Percentiles rank a stretch among this genome's conserved stretches.
phyloP scores from a whole-genome alignment of 2,113 vertebrate species.

The Poecilia latipinna region DNA sequence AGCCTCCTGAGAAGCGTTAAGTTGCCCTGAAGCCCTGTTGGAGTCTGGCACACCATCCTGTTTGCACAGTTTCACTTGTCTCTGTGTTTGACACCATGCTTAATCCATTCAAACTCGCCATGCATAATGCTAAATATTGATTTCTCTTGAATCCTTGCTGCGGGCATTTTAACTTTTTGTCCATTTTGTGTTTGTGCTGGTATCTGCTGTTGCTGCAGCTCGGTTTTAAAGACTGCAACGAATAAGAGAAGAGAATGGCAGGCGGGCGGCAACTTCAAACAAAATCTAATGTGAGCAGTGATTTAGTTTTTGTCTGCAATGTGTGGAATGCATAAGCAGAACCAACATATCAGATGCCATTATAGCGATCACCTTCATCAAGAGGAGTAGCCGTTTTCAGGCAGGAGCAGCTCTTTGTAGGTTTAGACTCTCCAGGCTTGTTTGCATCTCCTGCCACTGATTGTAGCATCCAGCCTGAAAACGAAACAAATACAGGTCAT shows the following conservation, averaged over 20 bases:
- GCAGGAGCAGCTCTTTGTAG: background rate
- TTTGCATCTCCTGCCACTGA: background rate
- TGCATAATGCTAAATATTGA: slow-evolving; percentile 4
- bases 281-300: background rate
- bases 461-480: background rate
- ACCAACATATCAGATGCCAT: background rate
- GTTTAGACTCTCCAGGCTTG: background rate
- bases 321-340: background rate
- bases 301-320: background rate
- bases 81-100: slow-evolving; percentile 1
- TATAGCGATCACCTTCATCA: background rate
- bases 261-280: background rate
- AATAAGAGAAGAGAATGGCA: background rate
- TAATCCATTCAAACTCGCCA: slow-evolving; percentile 22
- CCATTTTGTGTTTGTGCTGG: background rate
- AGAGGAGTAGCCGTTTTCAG: background rate
- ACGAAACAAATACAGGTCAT: background rate
- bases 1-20: slow-evolving; percentile 8
- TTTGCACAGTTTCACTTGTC: slow-evolving; percentile 3
- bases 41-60: slow-evolving; percentile 18
- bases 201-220: background rate
- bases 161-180: background rate
- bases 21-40: slow-evolving; percentile 28
- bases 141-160: background rate
- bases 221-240: background rate